Conservation (phyloP, 2,888 invertebrate genomes). For the Esperia sulphurella region DNA sequence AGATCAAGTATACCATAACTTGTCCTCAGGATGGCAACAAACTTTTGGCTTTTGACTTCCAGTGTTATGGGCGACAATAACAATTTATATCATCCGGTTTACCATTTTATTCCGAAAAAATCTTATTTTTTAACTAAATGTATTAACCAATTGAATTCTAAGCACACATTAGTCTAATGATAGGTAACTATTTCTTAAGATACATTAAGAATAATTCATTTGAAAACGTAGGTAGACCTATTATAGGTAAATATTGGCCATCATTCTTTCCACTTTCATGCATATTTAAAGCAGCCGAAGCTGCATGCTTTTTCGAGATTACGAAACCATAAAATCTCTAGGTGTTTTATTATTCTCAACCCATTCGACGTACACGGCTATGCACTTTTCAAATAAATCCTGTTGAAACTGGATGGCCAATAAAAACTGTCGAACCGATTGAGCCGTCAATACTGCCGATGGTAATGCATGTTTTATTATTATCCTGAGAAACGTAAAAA, state of each 20-base stretch:
- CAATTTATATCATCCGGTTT: no score
- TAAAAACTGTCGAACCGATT: conserved; percentile 57
- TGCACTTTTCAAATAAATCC: conserved; percentile 58
- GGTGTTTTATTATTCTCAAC: conserved; percentile 57
- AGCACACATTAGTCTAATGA: no score
- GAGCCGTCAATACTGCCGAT: conserved; percentile 22
- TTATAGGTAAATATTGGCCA: neutral
- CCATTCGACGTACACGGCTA: conserved; percentile 52
- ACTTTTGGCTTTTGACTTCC: no score
- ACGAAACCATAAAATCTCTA: conserved; percentile 47
- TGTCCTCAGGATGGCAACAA: no score
- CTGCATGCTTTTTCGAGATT: conserved; percentile 18
- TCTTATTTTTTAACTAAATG: no score
- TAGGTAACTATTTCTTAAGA: no score
- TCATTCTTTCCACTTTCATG: conserved; percentile 8
- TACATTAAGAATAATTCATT: no score
- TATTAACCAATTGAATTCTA: no score
- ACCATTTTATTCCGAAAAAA: no score
- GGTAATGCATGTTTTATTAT: conserved; percentile 19
- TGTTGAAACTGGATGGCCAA: conserved; percentile 35
- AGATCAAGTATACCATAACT: no score
- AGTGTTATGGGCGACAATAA: no score
- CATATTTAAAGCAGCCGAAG: conserved; percentile 15
- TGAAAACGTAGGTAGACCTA: no score
- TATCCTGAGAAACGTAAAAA: conserved; percentile 7